These are phyloP conservation scores for Vimba vimba DNA, from an alignment of 2,113 vertebrate genomes.

Conservation along the genomic window DNA sequence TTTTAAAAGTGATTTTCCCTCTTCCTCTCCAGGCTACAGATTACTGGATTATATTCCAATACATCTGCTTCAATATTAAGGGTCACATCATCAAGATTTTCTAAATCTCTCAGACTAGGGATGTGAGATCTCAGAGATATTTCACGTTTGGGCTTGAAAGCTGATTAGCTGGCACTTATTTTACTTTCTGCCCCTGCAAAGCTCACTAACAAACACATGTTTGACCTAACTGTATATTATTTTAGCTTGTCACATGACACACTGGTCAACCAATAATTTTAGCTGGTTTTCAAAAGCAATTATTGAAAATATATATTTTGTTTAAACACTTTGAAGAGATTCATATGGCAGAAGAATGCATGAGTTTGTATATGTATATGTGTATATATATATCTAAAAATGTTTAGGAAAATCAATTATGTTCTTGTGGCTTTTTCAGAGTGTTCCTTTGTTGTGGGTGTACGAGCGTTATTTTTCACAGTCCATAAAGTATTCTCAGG, in stretches of 20 bases:
- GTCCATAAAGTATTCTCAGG: slow-evolving; percentile 74
- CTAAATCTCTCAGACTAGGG: slow-evolving; percentile 15
- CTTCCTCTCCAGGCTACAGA: slow-evolving; percentile 37
- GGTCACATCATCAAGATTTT: slow-evolving; percentile 4
- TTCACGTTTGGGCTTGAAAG: background rate
- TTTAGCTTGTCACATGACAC: background rate
- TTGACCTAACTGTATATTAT: slow-evolving; percentile 1
- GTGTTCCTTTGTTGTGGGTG: slow-evolving; percentile 65
- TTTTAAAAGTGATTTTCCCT: slow-evolving; percentile 55
- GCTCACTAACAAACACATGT: background rate
- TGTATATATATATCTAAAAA: slow-evolving; percentile 37
- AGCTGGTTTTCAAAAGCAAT: background rate
- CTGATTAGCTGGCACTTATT: background rate
- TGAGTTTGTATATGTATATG: slow-evolving; percentile 41
- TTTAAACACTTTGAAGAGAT: slow-evolving; percentile 25
- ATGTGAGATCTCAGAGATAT: background rate
- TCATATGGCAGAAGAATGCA: slow-evolving; percentile 1
- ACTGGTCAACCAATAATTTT: background rate
- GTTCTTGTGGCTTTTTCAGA: slow-evolving; percentile 77
- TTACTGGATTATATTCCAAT: slow-evolving; percentile 55
- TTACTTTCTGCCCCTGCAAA: background rate
- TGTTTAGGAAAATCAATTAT: slow-evolving; percentile 71
- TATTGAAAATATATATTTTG: background rate
- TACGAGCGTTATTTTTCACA: slow-evolving; percentile 68
- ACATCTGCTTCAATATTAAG: slow-evolving; percentile 49